Evolutionary conservation across 2,113 vertebrate species (phyloP).

Genomic region (Lagopus leucura): DNA sequence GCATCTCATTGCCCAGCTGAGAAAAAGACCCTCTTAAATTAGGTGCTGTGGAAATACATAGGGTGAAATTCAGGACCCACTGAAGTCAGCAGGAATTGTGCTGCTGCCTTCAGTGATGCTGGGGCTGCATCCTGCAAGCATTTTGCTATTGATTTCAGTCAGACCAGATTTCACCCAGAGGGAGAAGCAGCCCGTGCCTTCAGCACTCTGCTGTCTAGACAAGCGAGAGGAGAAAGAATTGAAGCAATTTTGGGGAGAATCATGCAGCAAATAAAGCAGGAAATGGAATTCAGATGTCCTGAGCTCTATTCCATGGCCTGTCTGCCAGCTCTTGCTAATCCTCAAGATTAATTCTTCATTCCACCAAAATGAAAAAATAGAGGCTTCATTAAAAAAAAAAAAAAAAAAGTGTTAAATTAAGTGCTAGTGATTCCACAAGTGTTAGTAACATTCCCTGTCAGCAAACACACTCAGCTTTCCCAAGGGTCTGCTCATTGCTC

Average conservation of each 20-base stretch:
- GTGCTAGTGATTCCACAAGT: not conserved
- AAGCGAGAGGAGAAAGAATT: not conserved
- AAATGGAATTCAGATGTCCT: conserved; percentile 31
- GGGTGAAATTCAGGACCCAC: conserved; percentile 8
- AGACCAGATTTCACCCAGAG: conserved; percentile 42
- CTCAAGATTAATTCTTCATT: conserved; percentile 29
- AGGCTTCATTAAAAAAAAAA: not conserved
- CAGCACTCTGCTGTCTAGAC: conserved; percentile 20
- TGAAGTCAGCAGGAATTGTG: not conserved
- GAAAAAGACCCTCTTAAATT: conserved; percentile 16
- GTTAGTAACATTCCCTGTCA: not conserved
- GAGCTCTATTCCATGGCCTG: not conserved
- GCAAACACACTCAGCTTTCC: not conserved
- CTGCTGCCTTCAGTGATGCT: not conserved
- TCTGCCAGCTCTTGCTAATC: not conserved
- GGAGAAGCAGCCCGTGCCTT: conserved; percentile 9
- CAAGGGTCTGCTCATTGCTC: not conserved
- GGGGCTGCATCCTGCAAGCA: not conserved
- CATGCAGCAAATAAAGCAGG: conserved; percentile 5
- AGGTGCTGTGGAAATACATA: not conserved
- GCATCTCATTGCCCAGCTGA: conserved; percentile 1
- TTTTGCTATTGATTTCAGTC: conserved; percentile 18
- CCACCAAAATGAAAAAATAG: not conserved
- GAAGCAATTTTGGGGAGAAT: not conserved
- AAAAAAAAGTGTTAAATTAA: not conserved